phyloP scores from a whole-genome alignment of 2,797 vertebrate species.

The Enteromius unitaeniatus region DNA sequence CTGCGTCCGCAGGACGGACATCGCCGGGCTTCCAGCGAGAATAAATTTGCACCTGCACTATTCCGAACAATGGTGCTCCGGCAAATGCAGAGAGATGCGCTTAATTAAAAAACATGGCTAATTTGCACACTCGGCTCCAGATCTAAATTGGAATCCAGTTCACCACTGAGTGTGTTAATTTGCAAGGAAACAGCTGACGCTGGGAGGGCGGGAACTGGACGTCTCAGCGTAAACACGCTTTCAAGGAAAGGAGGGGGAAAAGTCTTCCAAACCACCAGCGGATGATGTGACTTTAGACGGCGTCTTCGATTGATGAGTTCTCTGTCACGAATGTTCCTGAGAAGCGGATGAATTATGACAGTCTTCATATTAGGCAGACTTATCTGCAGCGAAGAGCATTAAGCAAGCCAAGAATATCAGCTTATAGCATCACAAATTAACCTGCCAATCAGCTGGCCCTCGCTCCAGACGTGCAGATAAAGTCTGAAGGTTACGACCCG shows the following conservation, averaged over 20 bases:
- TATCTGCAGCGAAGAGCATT: conserved; percentile 84
- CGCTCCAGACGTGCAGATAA: conserved; percentile 81
- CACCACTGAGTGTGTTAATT: conserved; percentile 99
- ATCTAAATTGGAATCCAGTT: conserved; percentile 93
- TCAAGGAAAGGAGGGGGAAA: conserved; percentile 2
- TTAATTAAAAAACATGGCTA: conserved; percentile 97
- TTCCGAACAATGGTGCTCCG: conserved; percentile 77
- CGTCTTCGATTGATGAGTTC: conserved; percentile 78
- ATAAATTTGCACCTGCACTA: conserved; percentile 93
- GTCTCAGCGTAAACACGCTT: not conserved
- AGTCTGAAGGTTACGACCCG: conserved; percentile 78
- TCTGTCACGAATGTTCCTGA: conserved; percentile 70
- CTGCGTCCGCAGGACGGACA: conserved; percentile 86
- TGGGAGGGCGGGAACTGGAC: conserved; percentile 78
- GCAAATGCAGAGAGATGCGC: conserved; percentile 77
- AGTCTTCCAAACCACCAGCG: not conserved
- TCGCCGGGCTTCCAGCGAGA: conserved; percentile 85
- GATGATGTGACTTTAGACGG: conserved; percentile 63
- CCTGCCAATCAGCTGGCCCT: conserved; percentile 80
- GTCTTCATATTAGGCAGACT: conserved; percentile 85
- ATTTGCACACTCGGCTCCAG: conserved; percentile 93
- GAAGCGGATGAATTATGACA: conserved; percentile 82
- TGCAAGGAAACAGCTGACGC: conserved; percentile 61
- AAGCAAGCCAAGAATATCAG: conserved; percentile 77
- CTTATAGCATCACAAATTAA: conserved; percentile 84